Evolutionary conservation across 2,888 invertebrate species (phyloP), one percentile per base, ranked within the genome.

Genomic region (Lochmaea crataegi): DNA sequence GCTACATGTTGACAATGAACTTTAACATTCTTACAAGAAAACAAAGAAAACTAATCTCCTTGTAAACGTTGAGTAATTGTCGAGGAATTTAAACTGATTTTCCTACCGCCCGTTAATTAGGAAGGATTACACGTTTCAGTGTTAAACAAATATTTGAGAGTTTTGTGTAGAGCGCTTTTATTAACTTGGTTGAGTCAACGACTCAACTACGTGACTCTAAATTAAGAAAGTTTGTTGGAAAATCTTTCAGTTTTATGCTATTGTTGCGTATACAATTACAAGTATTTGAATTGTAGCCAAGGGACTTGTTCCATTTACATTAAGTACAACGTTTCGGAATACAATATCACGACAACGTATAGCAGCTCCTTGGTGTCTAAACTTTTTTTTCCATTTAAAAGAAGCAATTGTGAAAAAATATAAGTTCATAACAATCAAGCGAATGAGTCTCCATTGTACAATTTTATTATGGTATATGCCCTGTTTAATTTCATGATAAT

Each of bases 141-240:
- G 42, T 42, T 67, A 53, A 38, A 72, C 72, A 72, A 72, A 72
- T 72, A 72, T 72, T 72, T 72, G 67, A 56, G 61, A 66, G 71
- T 71, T 38, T 58, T 61, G 61, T 56, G 53, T 51, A 57, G 58
- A 41, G n/a, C 22, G 45, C 51, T 60, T 22, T 38, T 56, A 66
- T 61, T 38, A 63, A 65, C 61, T 69, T 42, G 41, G 41, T 53
- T 45, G n/a, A 32, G 57, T 22, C 67, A 58, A 58, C 45, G 58
- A 67, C 41, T 58, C 22, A 18, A 32, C 56, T 56, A 65, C 53
- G 56, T 65, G 41, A 65, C 57, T 66, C 22, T n/a, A 41, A 26
- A 57, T 58, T 38, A 58, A 67, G 45, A 45, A 67, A 66, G 16
- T 53, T 56, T 38, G 9, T 38, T 38, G 5, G 38, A 7, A 32